These are phyloP conservation scores for Pangasius larnaudii DNA, from an alignment of 2,797 vertebrate genomes.

Conservation along the genomic window DNA sequence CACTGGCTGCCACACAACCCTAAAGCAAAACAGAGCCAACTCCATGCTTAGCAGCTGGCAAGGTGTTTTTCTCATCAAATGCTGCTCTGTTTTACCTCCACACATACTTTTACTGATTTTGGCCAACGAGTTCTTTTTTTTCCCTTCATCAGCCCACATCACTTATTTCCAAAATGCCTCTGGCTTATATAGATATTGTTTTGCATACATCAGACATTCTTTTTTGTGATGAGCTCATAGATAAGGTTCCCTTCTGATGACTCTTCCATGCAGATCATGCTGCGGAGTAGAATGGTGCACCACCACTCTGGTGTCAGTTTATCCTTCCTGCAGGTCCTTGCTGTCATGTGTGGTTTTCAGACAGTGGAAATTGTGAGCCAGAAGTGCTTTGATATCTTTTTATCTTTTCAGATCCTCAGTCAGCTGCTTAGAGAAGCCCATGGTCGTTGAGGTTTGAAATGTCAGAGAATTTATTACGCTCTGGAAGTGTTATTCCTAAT, in stretches of 20 bases:
- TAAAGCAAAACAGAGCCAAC: neutral
- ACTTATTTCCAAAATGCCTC: neutral
- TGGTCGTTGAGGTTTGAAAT: no score
- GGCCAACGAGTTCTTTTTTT: neutral
- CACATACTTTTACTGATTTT: neutral
- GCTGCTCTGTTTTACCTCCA: neutral
- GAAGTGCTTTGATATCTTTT: neutral
- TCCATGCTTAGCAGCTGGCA: neutral
- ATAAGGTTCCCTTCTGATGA: neutral
- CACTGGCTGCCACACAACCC: neutral
- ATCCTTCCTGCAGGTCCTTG: constrained; percentile 3
- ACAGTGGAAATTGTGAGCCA: neutral
- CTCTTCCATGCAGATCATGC: neutral
- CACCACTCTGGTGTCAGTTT: neutral
- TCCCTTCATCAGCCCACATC: neutral
- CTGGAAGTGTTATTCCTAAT: neutral
- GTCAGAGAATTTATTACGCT: neutral
- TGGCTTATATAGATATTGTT: neutral
- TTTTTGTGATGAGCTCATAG: neutral
- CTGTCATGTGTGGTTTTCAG: neutral
- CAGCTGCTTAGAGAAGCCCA: neutral
- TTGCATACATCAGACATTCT: neutral
- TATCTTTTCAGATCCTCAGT: neutral
- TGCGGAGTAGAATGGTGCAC: neutral
- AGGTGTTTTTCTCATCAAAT: neutral